Evolutionary conservation across 2,888 invertebrate genomes (phyloP).

Genomic region (Nomada ferruginata): DNA sequence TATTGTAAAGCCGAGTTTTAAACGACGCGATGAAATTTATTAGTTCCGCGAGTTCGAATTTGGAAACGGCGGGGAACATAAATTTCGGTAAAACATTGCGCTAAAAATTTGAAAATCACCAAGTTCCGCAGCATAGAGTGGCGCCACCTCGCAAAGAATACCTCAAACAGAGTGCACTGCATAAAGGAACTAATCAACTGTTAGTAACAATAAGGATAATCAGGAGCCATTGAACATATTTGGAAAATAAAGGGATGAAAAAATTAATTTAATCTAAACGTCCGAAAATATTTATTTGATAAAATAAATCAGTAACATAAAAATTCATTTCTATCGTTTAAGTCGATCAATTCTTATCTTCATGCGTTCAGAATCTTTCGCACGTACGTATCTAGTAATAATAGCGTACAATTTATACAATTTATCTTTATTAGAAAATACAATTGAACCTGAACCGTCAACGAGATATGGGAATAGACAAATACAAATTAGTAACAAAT

Average conservation of each 20-base stretch:
- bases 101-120: conserved; percentile 40
- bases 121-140: conserved; percentile 52
- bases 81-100: conserved; percentile 26
- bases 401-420: too few species aligned
- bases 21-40: background rate
- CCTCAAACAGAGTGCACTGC: conserved; percentile 26
- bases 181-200: conserved; percentile 44
- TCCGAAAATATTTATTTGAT: background rate
- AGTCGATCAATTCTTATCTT: background rate
- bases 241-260: too few species aligned
- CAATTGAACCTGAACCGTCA: too few species aligned
- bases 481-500: too few species aligned
- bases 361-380: too few species aligned
- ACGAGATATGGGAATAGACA: too few species aligned
- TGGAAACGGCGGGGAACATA: background rate
- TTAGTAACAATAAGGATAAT: conserved; percentile 41
- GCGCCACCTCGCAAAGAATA: conserved; percentile 66
- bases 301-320: background rate
- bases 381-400: too few species aligned
- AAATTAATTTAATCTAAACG: background rate
- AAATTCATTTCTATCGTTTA: background rate
- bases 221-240: too few species aligned
- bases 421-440: too few species aligned
- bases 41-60: background rate
- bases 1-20: background rate